Evolutionary conservation across 2,113 vertebrate genomes (phyloP).

Genomic region (Xenopus borealis): DNA sequence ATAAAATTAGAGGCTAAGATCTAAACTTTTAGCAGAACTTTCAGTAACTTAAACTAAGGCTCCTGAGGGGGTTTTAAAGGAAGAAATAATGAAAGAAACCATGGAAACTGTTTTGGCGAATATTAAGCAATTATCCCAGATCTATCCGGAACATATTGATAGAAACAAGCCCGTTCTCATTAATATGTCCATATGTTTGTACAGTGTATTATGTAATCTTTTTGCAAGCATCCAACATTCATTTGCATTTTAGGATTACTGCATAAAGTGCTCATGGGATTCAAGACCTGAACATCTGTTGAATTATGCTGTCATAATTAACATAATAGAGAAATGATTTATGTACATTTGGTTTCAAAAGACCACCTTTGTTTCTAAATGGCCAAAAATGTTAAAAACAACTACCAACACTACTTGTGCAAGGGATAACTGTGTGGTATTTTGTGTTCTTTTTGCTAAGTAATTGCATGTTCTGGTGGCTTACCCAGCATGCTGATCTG

Average conservation of each 20-base stretch:
- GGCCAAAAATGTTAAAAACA: no score
- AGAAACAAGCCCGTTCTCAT: slow-evolving; percentile 7
- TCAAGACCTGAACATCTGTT: not conserved
- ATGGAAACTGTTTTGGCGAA: slow-evolving; percentile 3
- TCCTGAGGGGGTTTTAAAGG: no score
- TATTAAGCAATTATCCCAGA: not conserved
- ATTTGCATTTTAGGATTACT: not conserved
- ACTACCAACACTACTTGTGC: no score
- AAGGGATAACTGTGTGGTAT: no score
- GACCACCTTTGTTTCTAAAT: not conserved
- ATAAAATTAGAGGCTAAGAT: no score
- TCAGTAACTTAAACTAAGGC: no score
- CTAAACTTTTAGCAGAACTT: no score
- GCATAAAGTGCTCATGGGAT: slow-evolving; percentile 4
- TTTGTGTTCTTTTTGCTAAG: no score
- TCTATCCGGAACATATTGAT: slow-evolving; percentile 1
- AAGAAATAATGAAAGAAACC: not conserved
- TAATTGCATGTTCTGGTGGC: no score
- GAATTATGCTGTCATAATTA: not conserved
- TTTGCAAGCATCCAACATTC: slow-evolving; percentile 22
- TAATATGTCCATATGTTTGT: slow-evolving; percentile 33
- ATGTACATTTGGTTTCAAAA: slow-evolving; percentile 17
- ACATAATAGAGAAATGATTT: not conserved
- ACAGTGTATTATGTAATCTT: slow-evolving; percentile 27
- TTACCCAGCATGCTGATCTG: no score